Evolutionary conservation across 2,888 invertebrate genomes (phyloP), one percentile per base, ranked within the genome.

Genomic region (Lapara coniferarum): DNA sequence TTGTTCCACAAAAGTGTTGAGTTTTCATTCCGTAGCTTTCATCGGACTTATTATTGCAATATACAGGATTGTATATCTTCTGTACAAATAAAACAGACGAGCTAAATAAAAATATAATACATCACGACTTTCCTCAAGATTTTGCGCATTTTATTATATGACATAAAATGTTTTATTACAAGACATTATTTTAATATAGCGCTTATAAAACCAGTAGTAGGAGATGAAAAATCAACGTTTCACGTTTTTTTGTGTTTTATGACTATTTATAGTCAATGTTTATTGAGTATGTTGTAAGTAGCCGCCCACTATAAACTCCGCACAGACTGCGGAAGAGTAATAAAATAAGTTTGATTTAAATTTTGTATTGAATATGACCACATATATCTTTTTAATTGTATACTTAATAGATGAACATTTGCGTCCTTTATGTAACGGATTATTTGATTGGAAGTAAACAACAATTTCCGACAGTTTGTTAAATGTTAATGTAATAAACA

Each of bases 251-350:
- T 63, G 59, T 63, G 16, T 69, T 69, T 68, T 63, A 69, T 79
- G 76, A 75, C 78, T 77, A 75, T 80, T 81, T 74, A 80, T 76
- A 81, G 81, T 78, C 75, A 73, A 73, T 79, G 74, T 79, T 78
- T 76, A 78, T 77, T 71, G 73, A 78, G 74, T 78, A 77, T 76
- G 75, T 75, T 81, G 76, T 74, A 78, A 80, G 78, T 78, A 79
- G 77, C 78, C 78, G 74, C 70, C 74, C 66, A 66, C 37, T 73
- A 78, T 80, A 78, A 81, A 79, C 68, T 72, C 69, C 44, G 69
- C 73, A 72, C 73, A 73, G 72, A 74, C 58, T 75, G 72, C 75
- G 72, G 75, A 76, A 78, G 66, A 77, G 71, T 68, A 72, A 81
- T 81, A 78, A 82, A 82, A 78, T 76, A 70, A 69, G 71, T 74